Base-by-base conservation (phyloP, 2,113 vertebrate genomes). In the Peromyscus californicus region DNA sequence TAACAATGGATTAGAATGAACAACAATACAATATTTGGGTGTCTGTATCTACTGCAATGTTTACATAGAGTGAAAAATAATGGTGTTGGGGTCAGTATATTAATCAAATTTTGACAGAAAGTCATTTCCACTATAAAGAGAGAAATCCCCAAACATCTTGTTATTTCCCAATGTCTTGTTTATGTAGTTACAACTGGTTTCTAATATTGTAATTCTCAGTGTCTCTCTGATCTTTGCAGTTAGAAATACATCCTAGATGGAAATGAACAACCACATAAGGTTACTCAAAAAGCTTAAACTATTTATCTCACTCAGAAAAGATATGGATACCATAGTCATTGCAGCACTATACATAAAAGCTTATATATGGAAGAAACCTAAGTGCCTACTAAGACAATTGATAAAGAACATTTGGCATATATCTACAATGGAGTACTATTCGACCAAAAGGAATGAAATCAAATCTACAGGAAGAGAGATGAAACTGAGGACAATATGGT, bases 21-120 rank as follows among this genome's bases (percentile, higher is more conserved):
- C 12, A 72, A 17, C 29, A 79, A 51, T 51, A 19, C 7, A 63
- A 61, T 87, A 2, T 48, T 48, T 54, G 29, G 11, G 24, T 78
- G 3, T 26, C 33, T 79, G 65, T 80, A 1, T 39, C 17, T 7
- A 33, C 7, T 31, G 10, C 6, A 78, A 29, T 70, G 8, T 5
- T 63, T 51, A 0, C 12, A 70, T 1, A 72, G 7, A 48, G 48
- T n/a, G 36, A 4, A 95, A 86, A 67, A 3, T 45, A 78, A 51
- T 48, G 59, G 17, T 7, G 1, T 69, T 48, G 45, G 7, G 7
- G 3, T 78, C 5, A 86, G 7, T 16, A 33, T 91, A 91, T 65
- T 69, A 85, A 63, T 72, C 12, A 31, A 72, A 87, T 92, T 95
- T 63, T 63, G 39, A 92, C 12, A 61, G 45, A 61, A 91, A 86